These are phyloP conservation scores for Popillia japonica DNA, from an alignment of 1,140 invertebrate species.

Conservation along the genomic window DNA sequence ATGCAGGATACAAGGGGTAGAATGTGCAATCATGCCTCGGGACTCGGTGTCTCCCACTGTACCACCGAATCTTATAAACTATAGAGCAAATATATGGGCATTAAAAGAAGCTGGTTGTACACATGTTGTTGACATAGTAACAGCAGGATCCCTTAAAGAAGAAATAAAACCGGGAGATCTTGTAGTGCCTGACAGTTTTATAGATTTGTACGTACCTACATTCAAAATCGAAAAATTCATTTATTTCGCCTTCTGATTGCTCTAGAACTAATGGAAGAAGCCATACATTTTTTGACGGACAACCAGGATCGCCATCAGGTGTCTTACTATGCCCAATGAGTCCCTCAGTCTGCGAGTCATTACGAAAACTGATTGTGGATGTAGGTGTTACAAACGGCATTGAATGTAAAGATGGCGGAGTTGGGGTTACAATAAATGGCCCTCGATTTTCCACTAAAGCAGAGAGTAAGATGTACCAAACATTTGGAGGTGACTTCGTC, in stretches of 20 bases:
- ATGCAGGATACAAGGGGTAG: background rate
- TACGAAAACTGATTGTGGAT: slow-evolving; percentile 73
- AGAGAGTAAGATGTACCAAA: slow-evolving; percentile 86
- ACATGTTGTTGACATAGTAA: background rate
- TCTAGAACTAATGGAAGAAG: slow-evolving; percentile 74
- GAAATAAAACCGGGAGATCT: slow-evolving; percentile 29
- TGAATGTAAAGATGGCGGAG: slow-evolving; percentile 74
- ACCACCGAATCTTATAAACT: slow-evolving; percentile 19
- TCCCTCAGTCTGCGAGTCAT: slow-evolving; percentile 81
- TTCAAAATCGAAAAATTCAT: background rate
- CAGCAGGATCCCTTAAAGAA: slow-evolving; percentile 1
- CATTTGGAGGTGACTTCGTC: slow-evolving; percentile 90
- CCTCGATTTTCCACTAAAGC: slow-evolving; percentile 93
- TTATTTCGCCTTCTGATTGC: background rate
- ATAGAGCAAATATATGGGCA: slow-evolving; percentile 22
- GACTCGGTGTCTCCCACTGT: background rate
- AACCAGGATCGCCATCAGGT: slow-evolving; percentile 67
- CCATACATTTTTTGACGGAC: slow-evolving; percentile 91
- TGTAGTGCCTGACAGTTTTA: background rate
- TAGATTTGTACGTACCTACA: background rate
- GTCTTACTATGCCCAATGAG: slow-evolving; percentile 94
- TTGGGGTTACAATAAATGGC: slow-evolving; percentile 92
- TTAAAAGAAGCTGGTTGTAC: slow-evolving; percentile 33
- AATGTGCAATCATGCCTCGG: background rate
- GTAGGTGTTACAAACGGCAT: slow-evolving; percentile 70